Evolutionary conservation across 2,113 vertebrate genomes (phyloP).

Genomic region (Crypturellus undulatus): DNA sequence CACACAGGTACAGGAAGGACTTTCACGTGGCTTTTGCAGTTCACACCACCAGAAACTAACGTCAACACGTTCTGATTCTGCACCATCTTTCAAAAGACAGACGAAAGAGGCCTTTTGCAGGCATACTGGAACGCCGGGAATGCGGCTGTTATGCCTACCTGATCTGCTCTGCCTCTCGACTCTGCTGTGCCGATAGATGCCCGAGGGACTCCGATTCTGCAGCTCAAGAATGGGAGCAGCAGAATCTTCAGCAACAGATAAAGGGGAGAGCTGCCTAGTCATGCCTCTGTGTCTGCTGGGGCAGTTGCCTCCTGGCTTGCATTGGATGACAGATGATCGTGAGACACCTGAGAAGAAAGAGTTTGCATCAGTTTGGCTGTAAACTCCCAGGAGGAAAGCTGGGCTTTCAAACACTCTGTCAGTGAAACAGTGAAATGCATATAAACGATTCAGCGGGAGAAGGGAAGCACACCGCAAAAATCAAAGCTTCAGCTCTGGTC

Average conservation of each 20-base stretch:
- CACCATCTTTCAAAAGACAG: background rate
- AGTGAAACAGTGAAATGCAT: conserved; percentile 33
- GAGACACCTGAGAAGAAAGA: conserved; percentile 83
- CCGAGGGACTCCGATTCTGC: conserved; percentile 81
- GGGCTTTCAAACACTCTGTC: conserved; percentile 39
- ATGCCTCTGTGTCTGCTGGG: conserved; percentile 79
- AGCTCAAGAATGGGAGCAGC: conserved; percentile 85
- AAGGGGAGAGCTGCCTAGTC: conserved; percentile 82
- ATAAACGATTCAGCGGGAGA: background rate
- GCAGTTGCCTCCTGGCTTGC: conserved; percentile 83
- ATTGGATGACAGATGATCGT: conserved; percentile 81
- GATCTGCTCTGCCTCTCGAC: conserved; percentile 80
- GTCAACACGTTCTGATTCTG: background rate
- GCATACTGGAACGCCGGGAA: background rate
- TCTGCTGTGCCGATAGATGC: conserved; percentile 80
- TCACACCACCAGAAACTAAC: background rate
- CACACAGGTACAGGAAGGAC: background rate
- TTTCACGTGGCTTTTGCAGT: background rate
- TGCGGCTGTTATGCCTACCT: conserved; percentile 68
- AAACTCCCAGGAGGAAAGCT: conserved; percentile 37
- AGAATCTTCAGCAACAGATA: conserved; percentile 82
- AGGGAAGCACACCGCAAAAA: conserved; percentile 10
- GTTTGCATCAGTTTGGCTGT: conserved; percentile 66
- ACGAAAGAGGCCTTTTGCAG: background rate
- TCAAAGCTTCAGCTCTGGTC: conserved; percentile 25